phyloP scores from a whole-genome alignment of 2,113 vertebrate genomes.

The Chaetorhynchus papuensis region DNA sequence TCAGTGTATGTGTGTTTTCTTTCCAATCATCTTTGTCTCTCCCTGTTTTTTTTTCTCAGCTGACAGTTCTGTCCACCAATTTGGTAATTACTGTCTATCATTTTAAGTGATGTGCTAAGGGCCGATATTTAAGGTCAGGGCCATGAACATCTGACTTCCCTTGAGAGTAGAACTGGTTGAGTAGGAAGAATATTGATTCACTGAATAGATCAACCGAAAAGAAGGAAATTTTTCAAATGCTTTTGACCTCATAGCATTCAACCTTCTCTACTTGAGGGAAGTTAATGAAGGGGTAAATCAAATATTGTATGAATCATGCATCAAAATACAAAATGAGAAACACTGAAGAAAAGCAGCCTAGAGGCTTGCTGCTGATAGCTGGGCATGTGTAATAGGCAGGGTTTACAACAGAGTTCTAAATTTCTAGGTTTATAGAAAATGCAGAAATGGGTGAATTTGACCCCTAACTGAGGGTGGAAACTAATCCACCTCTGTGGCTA shows the following conservation, averaged over 20 bases:
- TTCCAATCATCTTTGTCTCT: neutral
- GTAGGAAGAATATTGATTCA: slow-evolving; percentile 52
- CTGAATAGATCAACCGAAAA: slow-evolving; percentile 6
- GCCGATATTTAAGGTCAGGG: slow-evolving; percentile 34
- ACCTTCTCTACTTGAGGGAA: neutral
- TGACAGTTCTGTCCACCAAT: slow-evolving; percentile 33
- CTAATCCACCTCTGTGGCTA: neutral
- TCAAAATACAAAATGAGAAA: slow-evolving; percentile 3
- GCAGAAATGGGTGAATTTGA: neutral
- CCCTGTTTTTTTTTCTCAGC: neutral
- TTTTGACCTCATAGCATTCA: slow-evolving; percentile 21
- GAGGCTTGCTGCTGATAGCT: neutral
- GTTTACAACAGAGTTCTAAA: neutral
- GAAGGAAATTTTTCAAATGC: neutral
- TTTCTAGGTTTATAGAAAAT: neutral
- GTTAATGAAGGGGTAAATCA: slow-evolving; percentile 35
- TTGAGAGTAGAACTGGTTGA: neutral
- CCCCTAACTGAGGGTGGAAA: neutral
- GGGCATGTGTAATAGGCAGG: neutral
- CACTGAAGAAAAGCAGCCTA: neutral
- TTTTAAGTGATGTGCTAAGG: slow-evolving; percentile 47
- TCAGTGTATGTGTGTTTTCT: neutral
- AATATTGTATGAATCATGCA: neutral
- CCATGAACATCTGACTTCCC: neutral
- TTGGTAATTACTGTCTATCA: slow-evolving; percentile 60